Evolutionary conservation across 2,888 invertebrate species (phyloP).

Genomic region (Didymodactylos carnosus): DNA sequence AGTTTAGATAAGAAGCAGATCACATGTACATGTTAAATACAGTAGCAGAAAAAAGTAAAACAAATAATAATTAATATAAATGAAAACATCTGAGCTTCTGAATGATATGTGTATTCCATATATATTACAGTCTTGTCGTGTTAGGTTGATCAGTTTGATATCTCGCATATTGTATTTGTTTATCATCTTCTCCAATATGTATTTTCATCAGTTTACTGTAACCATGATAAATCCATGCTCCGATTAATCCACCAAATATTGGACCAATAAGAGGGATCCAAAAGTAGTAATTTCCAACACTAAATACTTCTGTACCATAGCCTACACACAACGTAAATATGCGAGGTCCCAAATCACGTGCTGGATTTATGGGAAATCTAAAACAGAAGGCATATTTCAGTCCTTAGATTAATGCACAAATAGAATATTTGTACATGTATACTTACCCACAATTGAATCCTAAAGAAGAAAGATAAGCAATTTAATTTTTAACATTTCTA

Average conservation of each 20-base stretch:
- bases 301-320: constrained; percentile 36
- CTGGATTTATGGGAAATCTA: constrained; percentile 43
- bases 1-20: too few species aligned
- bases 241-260: constrained; percentile 39
- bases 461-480: not conserved
- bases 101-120: too few species aligned
- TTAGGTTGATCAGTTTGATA: not conserved
- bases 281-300: constrained; percentile 26
- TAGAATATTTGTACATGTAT: too few species aligned
- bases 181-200: not conserved
- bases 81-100: too few species aligned
- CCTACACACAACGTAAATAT: constrained; percentile 39
- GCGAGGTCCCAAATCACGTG: constrained; percentile 42
- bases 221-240: constrained; percentile 34
- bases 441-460: not conserved
- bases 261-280: constrained; percentile 40
- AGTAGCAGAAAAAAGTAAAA: too few species aligned
- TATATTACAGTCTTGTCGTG: not conserved
- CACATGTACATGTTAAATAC: too few species aligned
- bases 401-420: too few species aligned
- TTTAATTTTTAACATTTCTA: not conserved
- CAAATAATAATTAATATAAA: too few species aligned
- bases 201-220: not conserved
- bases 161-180: not conserved
- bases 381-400: constrained; percentile 39